Base-by-base conservation (phyloP, 2,888 invertebrate species). In the Xylocampa areola region DNA sequence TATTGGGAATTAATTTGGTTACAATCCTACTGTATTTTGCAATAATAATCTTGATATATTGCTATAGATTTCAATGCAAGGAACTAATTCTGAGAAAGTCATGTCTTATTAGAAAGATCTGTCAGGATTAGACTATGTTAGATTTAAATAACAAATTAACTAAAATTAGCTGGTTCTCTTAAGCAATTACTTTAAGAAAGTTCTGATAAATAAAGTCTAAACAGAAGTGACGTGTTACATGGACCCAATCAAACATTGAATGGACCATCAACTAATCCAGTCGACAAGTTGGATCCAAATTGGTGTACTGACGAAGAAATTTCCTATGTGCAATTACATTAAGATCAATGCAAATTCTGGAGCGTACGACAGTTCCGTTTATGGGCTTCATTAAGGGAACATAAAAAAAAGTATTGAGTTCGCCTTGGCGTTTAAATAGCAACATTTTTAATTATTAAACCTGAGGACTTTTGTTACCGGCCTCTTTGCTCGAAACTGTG, bases 331-430 rank as follows among this genome's bases (percentile, higher is more conserved):
- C 77, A 83, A 84, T 85, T 82, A 81, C 80, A 77, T 80, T 81
- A 76, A 76, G 60, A 82, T 88, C 86, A 85, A 89, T 90, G 88
- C 84, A 90, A 84, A 90, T 89, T 88, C 90, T 88, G 90, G 87
- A 89, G 84, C 86, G 85, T 76, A 77, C 80, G 70, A 66, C 50
- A 69, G 57, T 53, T 50, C 91, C 91, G 62, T 88, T 80, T 90
- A 90, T 81, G 93, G 92, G 72, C 86, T 85, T 93, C 91, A 92
- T 93, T 92, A 92, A 85, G 82, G 80, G 73, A 53, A 61, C 60
- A 81, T 73, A 84, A 90, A 88, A 90, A 90, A 86, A 50, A 8
- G 79, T 80, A 82, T 78, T 79, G 74, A 77, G 75, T 73, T 79
- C 76, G 75, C 81, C 80, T 84, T 79, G 84, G 85, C 84, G 85